Evolutionary conservation across 2,113 vertebrate species (phyloP).

Genomic region (Glaucidium brasilianum): DNA sequence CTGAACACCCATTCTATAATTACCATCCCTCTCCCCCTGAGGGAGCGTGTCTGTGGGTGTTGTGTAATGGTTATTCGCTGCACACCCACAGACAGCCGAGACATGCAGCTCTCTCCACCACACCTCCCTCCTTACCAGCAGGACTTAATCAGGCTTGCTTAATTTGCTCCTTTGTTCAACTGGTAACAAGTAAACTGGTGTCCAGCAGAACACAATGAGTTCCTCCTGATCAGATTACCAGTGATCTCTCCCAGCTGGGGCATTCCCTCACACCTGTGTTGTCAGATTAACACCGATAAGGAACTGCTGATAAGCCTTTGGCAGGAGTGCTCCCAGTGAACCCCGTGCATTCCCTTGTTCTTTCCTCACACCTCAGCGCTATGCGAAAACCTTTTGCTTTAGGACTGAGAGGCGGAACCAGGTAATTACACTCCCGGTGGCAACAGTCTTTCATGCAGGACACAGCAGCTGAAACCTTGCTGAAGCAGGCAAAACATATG

Average conservation of each 20-base stretch:
- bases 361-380: background rate
- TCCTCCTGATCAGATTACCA: background rate
- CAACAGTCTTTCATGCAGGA: background rate
- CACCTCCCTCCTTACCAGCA: background rate
- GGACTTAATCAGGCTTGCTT: background rate
- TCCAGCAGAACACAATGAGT: background rate
- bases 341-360: background rate
- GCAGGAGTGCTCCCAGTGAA: background rate
- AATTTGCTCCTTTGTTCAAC: background rate
- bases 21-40: background rate
- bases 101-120: background rate
- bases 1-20: background rate
- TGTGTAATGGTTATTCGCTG: background rate
- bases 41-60: background rate
- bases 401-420: background rate
- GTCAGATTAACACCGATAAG: slow-evolving; percentile 24
- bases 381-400: background rate
- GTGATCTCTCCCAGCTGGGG: background rate
- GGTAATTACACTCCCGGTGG: background rate
- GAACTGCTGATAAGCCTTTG: background rate
- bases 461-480: background rate
- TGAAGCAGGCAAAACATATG: background rate
- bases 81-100: background rate
- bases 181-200: background rate
- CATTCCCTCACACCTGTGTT: slow-evolving; percentile 46